Base-by-base conservation (phyloP, 1,140 invertebrate species). In the Zaprionus lachaisei region DNA sequence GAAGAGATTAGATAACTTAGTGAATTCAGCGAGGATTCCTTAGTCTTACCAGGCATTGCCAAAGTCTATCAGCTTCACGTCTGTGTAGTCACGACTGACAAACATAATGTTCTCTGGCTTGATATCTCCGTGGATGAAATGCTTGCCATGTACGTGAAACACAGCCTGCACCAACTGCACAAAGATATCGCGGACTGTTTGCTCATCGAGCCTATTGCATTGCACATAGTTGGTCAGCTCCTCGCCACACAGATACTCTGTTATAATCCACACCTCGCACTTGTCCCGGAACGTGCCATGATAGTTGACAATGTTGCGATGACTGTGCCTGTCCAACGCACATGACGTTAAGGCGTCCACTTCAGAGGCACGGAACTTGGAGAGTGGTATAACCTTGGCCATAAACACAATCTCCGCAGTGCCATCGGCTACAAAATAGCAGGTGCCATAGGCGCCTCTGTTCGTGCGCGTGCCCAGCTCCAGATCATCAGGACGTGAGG, bases 31-130 rank as follows among this genome's bases (percentile, higher is more conserved):
- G 11, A n/a, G 4, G 0, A 15, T 9, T 38, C 11, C 11, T 15
- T 5, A 20, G 11, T 6, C 61, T 70, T 67, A 92, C 92, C 92
- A 77, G n/a, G 97, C 97, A 94, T 98, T 98, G 41, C 98, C 97
- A 94, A 98, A 98, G 92, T 98, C 97, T 1, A 98, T 96, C 26
- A 98, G 95, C 92, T 97, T 97, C 0, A 98, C 94, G 64, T 95
- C 94, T 1, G 34, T 47, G 3, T 4, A 17, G 51, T 95, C 93
- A 24, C 93, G 92, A 11, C 93, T 83, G 37, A 95, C 94, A 83
- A 97, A 98, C 4, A 97, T 93, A 9, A 98, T 93, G 93, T 98
- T 98, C 94, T 98, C 97, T 11, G 97, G 97, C 93, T 98, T 98
- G 4, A 98, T 93, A 92, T 98, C 97, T 54, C 97, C 94, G 93